phyloP scores from a whole-genome alignment of 2,113 vertebrate genomes.

The Leuciscus idus region DNA sequence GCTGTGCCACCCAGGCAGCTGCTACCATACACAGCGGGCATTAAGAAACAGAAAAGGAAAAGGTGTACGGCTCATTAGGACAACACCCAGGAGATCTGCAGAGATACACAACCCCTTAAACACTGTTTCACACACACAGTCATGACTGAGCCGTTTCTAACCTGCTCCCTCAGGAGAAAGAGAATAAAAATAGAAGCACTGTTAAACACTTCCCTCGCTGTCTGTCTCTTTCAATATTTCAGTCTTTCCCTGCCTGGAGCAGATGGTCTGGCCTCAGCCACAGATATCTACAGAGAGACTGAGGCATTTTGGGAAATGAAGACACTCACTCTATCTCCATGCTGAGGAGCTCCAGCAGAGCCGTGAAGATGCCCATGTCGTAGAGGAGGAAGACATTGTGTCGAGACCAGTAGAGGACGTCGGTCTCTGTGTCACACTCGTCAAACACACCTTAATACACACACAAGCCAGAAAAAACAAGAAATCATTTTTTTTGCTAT shows the following conservation, averaged over 20 bases:
- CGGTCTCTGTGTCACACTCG: slow-evolving; percentile 86
- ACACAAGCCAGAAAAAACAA: background rate
- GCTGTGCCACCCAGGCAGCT: background rate
- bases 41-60: slow-evolving; percentile 22
- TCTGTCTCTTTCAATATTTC: slow-evolving; percentile 23
- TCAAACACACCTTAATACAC: slow-evolving; percentile 84
- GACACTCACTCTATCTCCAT: slow-evolving; percentile 95
- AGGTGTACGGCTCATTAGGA: background rate
- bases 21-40: background rate
- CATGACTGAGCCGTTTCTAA: slow-evolving; percentile 51
- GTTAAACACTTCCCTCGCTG: slow-evolving; percentile 12
- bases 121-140: slow-evolving; percentile 14
- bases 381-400: slow-evolving; percentile 95
- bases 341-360: slow-evolving; percentile 94
- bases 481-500: background rate
- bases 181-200: slow-evolving; percentile 51
- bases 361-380: slow-evolving; percentile 91
- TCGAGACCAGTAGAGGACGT: slow-evolving; percentile 90
- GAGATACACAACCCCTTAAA: slow-evolving; percentile 24
- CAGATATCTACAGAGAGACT: background rate
- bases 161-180: slow-evolving; percentile 40
- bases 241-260: background rate
- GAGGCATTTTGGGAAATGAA: background rate
- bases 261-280: background rate
- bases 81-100: background rate